Conservation (phyloP, 2,888 invertebrate genomes). For the Drosophila sordidula region DNA sequence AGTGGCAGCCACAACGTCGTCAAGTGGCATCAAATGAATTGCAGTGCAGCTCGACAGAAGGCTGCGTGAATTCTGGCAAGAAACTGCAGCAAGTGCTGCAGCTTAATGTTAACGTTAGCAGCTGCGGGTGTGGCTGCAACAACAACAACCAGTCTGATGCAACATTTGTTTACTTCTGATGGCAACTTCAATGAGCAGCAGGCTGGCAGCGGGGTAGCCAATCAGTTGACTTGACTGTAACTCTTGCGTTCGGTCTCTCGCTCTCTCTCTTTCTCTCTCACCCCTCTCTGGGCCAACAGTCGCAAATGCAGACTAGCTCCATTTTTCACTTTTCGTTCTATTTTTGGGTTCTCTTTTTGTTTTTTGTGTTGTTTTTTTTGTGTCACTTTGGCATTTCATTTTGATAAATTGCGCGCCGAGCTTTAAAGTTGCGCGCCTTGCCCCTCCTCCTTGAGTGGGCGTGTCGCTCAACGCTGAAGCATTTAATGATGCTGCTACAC, state of each 20-base stretch:
- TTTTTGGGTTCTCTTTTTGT: slow-evolving; percentile 23
- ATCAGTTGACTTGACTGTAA: slow-evolving; percentile 60
- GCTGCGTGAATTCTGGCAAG: slow-evolving; percentile 6
- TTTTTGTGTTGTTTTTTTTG: slow-evolving; percentile 21
- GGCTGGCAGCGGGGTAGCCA: slow-evolving; percentile 40
- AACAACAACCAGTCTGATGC: slow-evolving; percentile 28
- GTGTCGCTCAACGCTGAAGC: slow-evolving; percentile 47
- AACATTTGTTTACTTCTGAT: slow-evolving; percentile 71
- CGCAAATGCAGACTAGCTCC: slow-evolving; percentile 59
- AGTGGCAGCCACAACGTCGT: slow-evolving; percentile 36
- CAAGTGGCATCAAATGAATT: slow-evolving; percentile 62
- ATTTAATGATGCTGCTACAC: slow-evolving; percentile 40
- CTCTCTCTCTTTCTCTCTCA: not conserved
- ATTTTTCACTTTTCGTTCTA: slow-evolving; percentile 68
- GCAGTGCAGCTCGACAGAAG: slow-evolving; percentile 25
- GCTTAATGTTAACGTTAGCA: slow-evolving; percentile 42
- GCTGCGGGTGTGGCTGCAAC: slow-evolving; percentile 19
- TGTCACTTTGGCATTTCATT: slow-evolving; percentile 63
- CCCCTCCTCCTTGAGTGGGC: slow-evolving; percentile 39
- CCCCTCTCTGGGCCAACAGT: slow-evolving; percentile 30
- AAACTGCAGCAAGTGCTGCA: slow-evolving; percentile 29
- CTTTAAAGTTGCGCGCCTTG: slow-evolving; percentile 23
- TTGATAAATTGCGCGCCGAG: slow-evolving; percentile 70
- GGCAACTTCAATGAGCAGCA: slow-evolving; percentile 42
- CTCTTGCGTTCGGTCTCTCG: slow-evolving; percentile 5